phyloP scores from a whole-genome alignment of 2,888 invertebrate genomes.

The Cabera pusaria region DNA sequence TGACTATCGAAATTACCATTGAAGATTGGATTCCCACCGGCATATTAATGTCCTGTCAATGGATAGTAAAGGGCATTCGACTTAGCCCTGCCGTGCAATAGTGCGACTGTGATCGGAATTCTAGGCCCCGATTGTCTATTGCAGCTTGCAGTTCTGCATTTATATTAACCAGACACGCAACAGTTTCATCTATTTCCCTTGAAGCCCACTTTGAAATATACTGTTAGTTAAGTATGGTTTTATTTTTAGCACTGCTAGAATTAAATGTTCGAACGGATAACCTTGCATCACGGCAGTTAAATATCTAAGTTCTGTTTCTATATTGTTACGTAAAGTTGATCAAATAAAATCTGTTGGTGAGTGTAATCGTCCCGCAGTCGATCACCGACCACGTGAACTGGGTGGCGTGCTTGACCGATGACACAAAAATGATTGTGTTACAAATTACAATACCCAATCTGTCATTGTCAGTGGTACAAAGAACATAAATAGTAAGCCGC shows the following conservation, averaged over 20 bases:
- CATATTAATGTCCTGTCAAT: constrained; percentile 47
- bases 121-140: constrained; percentile 37
- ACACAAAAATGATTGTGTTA: constrained; percentile 33
- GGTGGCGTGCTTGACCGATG: constrained; percentile 15
- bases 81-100: constrained; percentile 36
- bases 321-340: too few relatives aligned
- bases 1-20: constrained; percentile 22
- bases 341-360: too few relatives aligned
- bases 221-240: neutral
- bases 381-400: constrained; percentile 7
- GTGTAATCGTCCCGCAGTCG: constrained; percentile 1
- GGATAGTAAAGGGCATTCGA: constrained; percentile 46
- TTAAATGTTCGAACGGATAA: constrained; percentile 2
- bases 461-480: constrained; percentile 34
- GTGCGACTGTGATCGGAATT: constrained; percentile 57
- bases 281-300: constrained; percentile 5
- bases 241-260: constrained; percentile 4
- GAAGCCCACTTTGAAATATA: constrained; percentile 3
- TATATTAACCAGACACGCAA: constrained; percentile 35
- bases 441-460: constrained; percentile 37
- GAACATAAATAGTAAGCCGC: constrained; percentile 31
- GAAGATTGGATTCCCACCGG: constrained; percentile 34
- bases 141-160: constrained; percentile 36
- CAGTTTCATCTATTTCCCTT: constrained; percentile 25
- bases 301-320: constrained; percentile 3